Evolutionary conservation across 2,113 vertebrate species (phyloP), one percentile per base, ranked within the genome.

Genomic region (Nibea albiflora): DNA sequence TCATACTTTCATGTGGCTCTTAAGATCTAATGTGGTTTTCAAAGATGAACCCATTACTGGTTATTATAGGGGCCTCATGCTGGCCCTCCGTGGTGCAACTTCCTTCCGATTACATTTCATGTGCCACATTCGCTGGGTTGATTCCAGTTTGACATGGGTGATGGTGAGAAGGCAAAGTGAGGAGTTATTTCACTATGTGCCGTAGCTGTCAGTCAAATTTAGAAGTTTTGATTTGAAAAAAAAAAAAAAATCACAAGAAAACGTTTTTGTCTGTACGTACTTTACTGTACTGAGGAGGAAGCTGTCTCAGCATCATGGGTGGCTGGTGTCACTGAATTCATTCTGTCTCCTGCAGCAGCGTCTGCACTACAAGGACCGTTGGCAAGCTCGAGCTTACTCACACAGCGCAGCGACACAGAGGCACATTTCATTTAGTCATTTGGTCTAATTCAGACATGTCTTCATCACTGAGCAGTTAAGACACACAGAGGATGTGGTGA

Each of bases 1-100:
- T 76, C 80, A 60, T 39, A 57, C 89, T 89, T 88, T 90, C 50
- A 92, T 90, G 90, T 91, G 90, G 90, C 60, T 85, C 73, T 81
- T 88, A 85, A 83, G 83, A 88, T 91, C 87, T 83, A 44, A 78
- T 85, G 88, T 72, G 86, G 86, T 74, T 90, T 86, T 76, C 53
- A 87, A 81, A 88, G 85, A 89, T 92, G 81, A 87, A 76, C 80
- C 78, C 64, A 78, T 88, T 89, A 88, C 75, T 78, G 80, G 74
- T 76, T 89, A 78, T 89, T 90, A 88, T 71, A 54, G 67, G 44
- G 67, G 53, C 64, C 79, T 69, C 67, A 58, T 73, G 81, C 80
- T 85, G 69, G 53, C 76, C 26, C 35, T 69, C 62, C 28, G 26
- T 85, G 69, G 22, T 86, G 69, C 46, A 54, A 73, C 86, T 89